Evolutionary conservation across 2,888 invertebrate species (phyloP).

Genomic region (Netelia fuscicornis): DNA sequence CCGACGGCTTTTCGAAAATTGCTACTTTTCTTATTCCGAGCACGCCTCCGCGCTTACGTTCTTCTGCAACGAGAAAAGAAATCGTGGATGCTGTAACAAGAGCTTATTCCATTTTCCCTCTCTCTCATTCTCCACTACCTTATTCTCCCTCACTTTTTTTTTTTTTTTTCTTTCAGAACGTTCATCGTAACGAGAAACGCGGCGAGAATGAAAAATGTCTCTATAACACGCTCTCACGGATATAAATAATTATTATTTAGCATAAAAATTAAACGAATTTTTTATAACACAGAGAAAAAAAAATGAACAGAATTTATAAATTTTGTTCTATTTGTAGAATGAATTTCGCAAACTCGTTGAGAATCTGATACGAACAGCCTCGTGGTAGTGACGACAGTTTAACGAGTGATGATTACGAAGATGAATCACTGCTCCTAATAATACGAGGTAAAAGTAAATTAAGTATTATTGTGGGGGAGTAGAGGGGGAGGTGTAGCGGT

Average conservation of each 20-base stretch:
- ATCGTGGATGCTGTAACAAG: background rate
- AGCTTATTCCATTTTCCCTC: background rate
- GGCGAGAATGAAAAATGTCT: background rate
- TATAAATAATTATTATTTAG: too few relatives aligned
- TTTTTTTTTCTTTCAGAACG: background rate
- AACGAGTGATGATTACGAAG: background rate
- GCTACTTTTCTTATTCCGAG: conserved; percentile 49
- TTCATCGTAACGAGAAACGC: background rate
- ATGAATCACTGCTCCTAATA: background rate
- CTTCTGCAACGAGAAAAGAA: conserved; percentile 10
- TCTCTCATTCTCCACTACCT: background rate
- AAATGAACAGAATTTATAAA: too few relatives aligned
- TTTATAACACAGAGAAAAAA: too few relatives aligned
- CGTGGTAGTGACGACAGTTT: background rate
- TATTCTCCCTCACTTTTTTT: background rate
- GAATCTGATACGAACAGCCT: background rate
- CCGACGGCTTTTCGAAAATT: conserved; percentile 39
- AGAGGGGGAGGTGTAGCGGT: too few relatives aligned
- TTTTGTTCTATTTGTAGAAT: background rate
- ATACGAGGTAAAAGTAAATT: background rate
- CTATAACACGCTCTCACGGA: too few relatives aligned
- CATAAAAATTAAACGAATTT: too few relatives aligned
- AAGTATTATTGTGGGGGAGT: background rate
- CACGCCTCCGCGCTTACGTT: conserved; percentile 54
- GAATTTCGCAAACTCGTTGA: conserved; percentile 1